Conservation (phyloP, 2,797 vertebrate species). For the Hemibagrus guttatus region DNA sequence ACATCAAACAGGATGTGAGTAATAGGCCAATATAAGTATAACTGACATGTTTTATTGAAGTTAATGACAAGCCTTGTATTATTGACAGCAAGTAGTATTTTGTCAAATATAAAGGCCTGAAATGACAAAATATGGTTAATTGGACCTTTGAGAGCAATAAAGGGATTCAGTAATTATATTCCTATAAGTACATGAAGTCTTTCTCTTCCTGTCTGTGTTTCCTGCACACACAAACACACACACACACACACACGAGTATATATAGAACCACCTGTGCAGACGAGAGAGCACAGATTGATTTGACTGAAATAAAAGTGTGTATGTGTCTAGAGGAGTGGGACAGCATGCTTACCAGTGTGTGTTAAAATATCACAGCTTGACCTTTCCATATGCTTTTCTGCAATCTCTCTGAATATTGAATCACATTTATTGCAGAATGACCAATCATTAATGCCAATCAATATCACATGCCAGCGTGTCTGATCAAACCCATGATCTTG, state of each 20-base stretch:
- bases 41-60: background rate
- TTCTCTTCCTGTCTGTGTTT: background rate
- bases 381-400: background rate
- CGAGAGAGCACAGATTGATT: conserved; percentile 12
- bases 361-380: conserved; percentile 5
- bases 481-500: background rate
- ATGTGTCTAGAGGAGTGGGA: background rate
- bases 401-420: conserved; percentile 2
- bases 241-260: background rate
- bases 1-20: background rate
- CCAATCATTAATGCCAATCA: conserved; percentile 17
- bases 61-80: background rate
- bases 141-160: background rate
- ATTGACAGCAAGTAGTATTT: background rate
- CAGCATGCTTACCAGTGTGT: background rate
- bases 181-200: background rate
- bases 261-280: background rate
- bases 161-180: background rate
- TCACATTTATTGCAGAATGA: background rate
- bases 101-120: background rate
- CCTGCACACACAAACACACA: background rate
- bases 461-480: background rate
- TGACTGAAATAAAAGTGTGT: conserved; percentile 1
- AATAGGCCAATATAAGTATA: background rate
- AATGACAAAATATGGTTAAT: background rate